Base-by-base conservation (phyloP, 2,113 vertebrate species). In the Hyperopisus bebe region DNA sequence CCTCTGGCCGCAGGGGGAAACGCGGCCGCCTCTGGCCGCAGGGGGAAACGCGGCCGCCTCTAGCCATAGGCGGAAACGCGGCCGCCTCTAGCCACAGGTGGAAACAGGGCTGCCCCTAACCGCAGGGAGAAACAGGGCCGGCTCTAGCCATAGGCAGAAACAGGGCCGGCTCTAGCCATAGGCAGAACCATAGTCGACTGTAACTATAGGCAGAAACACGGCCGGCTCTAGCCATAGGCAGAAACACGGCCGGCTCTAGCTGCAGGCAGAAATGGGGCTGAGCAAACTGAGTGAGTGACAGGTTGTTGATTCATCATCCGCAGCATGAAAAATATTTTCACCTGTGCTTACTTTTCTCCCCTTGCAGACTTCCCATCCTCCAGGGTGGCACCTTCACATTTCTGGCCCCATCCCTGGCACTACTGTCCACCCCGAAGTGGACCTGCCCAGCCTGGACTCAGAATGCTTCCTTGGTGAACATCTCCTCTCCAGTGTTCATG, bases 301-400 rank as follows among this genome's bases (percentile, higher is more conserved):
- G 17, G 15, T 46, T 24, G 21, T 83, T 44, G 17, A 44, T 42
- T 83, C 42, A 10, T 83, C 46, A 83, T 44, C 21, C 19, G 24
- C 31, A 35, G 19, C 15, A 5, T 82, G 13, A 53, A 55, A 5
- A n/a, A 53, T 13, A 55, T 55, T 87, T 46, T 15, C n/a, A 17
- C 35, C 35, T 1, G 39, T 19, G 35, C 35, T 44, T 24, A 88
- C 90, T 35, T 39, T 35, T 15, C 85, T 15, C 35, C 47, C 19
- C 47, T 84, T 90, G 11, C 91, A 99, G 98, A 94, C 93, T 99
- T 88, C 98, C 98, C 90, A 98, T 99, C 93, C 96, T 99, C 86
- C 98, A 99, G 94, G 98, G 98, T 90, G 98, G 98, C 5, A 98
- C 98, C 0, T 98, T 99, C 92, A 94, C 96, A 0, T 96, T 99